Base-by-base conservation (phyloP, 2,888 invertebrate species). In the Hoplodrina blanda region DNA sequence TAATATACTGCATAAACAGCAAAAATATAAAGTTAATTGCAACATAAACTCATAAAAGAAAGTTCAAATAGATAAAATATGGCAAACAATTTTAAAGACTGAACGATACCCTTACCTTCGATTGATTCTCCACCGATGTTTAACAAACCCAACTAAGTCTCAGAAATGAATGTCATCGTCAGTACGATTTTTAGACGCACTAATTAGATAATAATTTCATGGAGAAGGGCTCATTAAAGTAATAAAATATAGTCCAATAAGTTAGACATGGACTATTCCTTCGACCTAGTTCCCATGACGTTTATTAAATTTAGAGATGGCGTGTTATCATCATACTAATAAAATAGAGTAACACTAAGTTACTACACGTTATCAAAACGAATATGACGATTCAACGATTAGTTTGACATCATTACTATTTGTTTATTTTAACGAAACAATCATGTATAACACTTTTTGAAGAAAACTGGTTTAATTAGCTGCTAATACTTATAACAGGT, bases 231-330 rank as follows among this genome's bases (percentile, higher is more conserved):
- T 85, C 76, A 57, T 63, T 84, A 82, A 83, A 81, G 82, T 83
- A 84, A 80, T 88, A 85, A 88, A 89, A 88, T 89, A 88, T 89
- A 88, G 85, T 86, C 84, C 84, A 89, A 84, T 87, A 84, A 87
- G 85, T 88, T 84, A 87, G 84, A 90, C 88, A 91, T 89, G 87
- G 85, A 90, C 89, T 90, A 90, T 90, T 91, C 90, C 89, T 91
- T 90, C 93, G 94, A 94, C 95, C 95, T 93, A 94, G 89, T 93
- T 94, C 91, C 81, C 90, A 91, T 94, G 93, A 93, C 93, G 91
- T 90, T 87, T 89, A 46, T 46, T 46, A 46, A 81, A 85, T 82
- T 80, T 85, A 82, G 85, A 78, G 81, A 74, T 81, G 82, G 64
- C 68, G 68, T 68, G 69, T 59, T 81, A 74, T 68, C 60, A 82